A percentile compares a stretch with the other conserved stretches of the same genome.
phyloP scores from a whole-genome alignment of 2,113 vertebrate species.

The Australoheros scitulus region DNA sequence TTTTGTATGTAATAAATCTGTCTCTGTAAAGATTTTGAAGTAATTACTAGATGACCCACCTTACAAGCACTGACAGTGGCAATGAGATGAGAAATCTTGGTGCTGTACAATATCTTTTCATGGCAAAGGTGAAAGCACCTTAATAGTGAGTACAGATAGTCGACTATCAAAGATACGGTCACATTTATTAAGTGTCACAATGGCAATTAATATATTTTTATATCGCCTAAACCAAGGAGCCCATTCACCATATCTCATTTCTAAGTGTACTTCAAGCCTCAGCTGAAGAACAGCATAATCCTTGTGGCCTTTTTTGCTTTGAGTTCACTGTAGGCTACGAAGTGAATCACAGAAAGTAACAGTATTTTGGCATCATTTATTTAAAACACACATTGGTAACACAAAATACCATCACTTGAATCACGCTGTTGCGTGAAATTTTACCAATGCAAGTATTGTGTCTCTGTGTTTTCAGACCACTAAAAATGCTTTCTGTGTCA shows the following conservation, averaged over 20 bases:
- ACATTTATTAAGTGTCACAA: background rate
- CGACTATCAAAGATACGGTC: background rate
- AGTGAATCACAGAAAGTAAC: background rate
- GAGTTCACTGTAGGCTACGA: constrained; percentile 5
- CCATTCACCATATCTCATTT: background rate
- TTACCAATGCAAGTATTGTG: background rate
- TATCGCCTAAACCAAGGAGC: background rate
- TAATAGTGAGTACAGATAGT: background rate
- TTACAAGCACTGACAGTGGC: too few relatives aligned
- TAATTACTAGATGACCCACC: too few relatives aligned
- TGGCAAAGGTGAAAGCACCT: background rate
- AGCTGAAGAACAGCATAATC: constrained; percentile 19
- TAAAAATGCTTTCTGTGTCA: constrained; percentile 35
- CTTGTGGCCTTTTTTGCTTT: background rate
- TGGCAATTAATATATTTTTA: background rate
- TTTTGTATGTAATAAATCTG: background rate
- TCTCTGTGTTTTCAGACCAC: background rate
- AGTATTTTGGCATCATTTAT: background rate
- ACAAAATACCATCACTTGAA: background rate
- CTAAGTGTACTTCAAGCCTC: constrained; percentile 34
- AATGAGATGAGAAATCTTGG: background rate
- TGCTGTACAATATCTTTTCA: background rate
- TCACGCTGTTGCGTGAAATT: background rate
- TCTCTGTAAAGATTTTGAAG: too few relatives aligned
- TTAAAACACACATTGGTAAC: background rate